Evolutionary conservation across 1,140 invertebrate species (phyloP).

Genomic region (Dendrolimus kikuchii): DNA sequence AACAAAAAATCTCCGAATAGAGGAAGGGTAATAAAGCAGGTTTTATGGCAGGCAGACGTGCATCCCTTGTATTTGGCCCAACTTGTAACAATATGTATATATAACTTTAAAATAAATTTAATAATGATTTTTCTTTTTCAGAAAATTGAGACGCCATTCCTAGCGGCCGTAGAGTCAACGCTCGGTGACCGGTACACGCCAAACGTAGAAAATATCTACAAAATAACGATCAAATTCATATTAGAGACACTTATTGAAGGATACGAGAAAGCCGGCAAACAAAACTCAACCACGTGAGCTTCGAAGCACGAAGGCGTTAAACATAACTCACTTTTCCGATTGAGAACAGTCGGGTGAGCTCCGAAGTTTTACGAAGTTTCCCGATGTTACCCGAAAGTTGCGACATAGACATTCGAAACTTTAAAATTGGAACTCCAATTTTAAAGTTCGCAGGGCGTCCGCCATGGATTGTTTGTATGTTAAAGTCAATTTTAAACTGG

Average conservation of each 20-base stretch:
- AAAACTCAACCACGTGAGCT: slow-evolving; percentile 46
- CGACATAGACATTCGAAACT: neutral
- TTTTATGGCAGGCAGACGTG: too few relatives aligned
- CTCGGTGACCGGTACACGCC: slow-evolving; percentile 91
- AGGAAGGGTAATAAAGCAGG: too few relatives aligned
- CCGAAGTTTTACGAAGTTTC: too few relatives aligned
- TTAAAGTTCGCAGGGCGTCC: neutral
- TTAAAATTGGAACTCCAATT: slow-evolving; percentile 8
- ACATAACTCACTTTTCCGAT: too few relatives aligned
- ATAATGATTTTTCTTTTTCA: slow-evolving; percentile 58
- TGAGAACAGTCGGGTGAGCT: too few relatives aligned
- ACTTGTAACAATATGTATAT: too few relatives aligned
- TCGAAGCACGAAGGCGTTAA: neutral
- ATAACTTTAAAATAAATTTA: too few relatives aligned
- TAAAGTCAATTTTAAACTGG: slow-evolving; percentile 17
- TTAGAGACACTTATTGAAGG: slow-evolving; percentile 89
- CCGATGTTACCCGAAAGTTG: too few relatives aligned
- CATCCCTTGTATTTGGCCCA: too few relatives aligned
- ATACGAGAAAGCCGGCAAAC: slow-evolving; percentile 75
- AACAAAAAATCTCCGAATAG: too few relatives aligned
- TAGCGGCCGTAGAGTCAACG: slow-evolving; percentile 88
- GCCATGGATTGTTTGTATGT: slow-evolving; percentile 3
- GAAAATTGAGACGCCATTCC: slow-evolving; percentile 92
- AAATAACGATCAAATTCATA: slow-evolving; percentile 92
- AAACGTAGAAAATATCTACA: slow-evolving; percentile 93